Evolutionary conservation across 2,888 invertebrate species (phyloP), one percentile per base, ranked within the genome.

Genomic region (Phyto melanocephala): DNA sequence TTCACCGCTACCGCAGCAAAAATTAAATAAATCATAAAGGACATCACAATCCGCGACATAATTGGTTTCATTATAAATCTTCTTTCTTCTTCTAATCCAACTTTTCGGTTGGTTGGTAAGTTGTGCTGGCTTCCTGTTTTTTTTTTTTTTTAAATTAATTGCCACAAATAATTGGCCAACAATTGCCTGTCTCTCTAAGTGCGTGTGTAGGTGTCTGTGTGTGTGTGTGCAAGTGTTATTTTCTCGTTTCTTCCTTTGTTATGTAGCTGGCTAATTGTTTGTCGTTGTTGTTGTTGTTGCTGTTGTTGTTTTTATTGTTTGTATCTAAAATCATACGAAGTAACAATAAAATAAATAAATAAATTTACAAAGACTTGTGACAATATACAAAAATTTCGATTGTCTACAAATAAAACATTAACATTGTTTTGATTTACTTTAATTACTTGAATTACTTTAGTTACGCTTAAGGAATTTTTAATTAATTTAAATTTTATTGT

Each of bases 1-100:
- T 84, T 71, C 40, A 77, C 83, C 20, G 74, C 68, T 11, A 40
- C 74, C 28, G 58, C 72, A 76, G 79, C 70, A 67, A 54, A 71
- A n/a, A 79, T 40, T 60, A 79, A 65, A 42, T 67, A 75, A 60
- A 79, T 56, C 62, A 79, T 65, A 71, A 82, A 79, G 67, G 75
- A 82, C 37, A 67, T 58, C 22, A 71, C 45, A 40, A 70, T 8
- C 40, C 68, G 70, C 45, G 52, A 42, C 75, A 79, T 82, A 42
- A 71, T 71, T 47, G 67, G 54, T 74, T 79, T 82, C 75, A 82
- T 79, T 71, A 68, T 75, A 24, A 20, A 10, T 2, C 2, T 13
- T 50, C 24, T 47, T 15, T 5, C n/a, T 47, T 7, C 15, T 28
- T 47, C 17, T 22, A 6, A 45, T 0, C 7, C n/a, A 35, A 1